Base-by-base conservation (phyloP, 2,888 invertebrate genomes). In the Cheiracanthium punctorium region DNA sequence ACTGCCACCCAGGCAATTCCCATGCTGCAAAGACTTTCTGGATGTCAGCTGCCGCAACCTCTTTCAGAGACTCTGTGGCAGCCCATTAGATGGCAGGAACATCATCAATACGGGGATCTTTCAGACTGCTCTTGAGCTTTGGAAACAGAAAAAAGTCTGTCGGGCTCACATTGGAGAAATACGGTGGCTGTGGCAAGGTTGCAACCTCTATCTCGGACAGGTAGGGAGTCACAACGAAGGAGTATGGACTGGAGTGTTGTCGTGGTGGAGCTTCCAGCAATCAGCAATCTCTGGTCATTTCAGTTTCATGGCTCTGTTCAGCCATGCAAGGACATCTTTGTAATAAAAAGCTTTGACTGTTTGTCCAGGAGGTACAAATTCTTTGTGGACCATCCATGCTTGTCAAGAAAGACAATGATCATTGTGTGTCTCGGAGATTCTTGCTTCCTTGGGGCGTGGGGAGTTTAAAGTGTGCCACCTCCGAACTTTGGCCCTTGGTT, bases 121-220 rank as follows among this genome's bases (percentile, higher is more conserved):
- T 24, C 67, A 65, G 67, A 65, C 67, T 1, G 10, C 67, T 69
- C 69, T 1, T 69, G 69, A 69, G 69, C 69, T 52, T 52, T 52
- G 52, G 1, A n/a, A 52, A 52, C n/a, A 2, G 52, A 52, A 52
- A 52, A 52, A 52, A 20, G 52, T 4, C 52, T 69, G 69, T 7
- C 37, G 7, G 2, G 69, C 69, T 69, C 12, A 69, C 0, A 69
- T 24, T 4, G 69, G 52, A n/a, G 52, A 10, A 14, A 7, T 4
- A 69, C 37, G 28, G 69, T 69, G n/a, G 69, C 37, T 69, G 37
- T 37, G 37, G 37, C 37, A 37, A 37, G 37, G 37, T 37, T n/a
- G n/a, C n/a, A n/a, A n/a, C 37, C 10, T 37, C 37, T 37, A 37
- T 37, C 37, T 10, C 5, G 4, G 10, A 4, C 5, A 37, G 10